Conservation (phyloP, 2,888 invertebrate genomes). For the Drosophila antonietae region DNA sequence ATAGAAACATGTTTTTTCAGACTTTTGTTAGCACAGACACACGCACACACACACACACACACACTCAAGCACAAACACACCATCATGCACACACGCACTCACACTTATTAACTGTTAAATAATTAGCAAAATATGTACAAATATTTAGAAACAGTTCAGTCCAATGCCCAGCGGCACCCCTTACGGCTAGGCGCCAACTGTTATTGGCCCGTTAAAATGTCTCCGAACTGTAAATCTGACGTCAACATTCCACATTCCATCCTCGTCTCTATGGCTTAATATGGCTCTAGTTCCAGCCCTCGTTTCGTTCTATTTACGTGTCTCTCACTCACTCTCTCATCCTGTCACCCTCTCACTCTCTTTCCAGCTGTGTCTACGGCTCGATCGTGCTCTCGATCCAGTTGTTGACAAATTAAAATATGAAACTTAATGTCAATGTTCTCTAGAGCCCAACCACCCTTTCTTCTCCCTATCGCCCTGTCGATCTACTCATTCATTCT, state of each 20-base stretch:
- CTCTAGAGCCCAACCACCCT: background rate
- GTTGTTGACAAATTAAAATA: slow-evolving; percentile 2
- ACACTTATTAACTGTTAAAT: slow-evolving; percentile 53
- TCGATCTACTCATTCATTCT: background rate
- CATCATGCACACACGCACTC: slow-evolving; percentile 25
- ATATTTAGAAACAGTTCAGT: slow-evolving; percentile 55
- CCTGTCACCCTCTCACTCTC: background rate
- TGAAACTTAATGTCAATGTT: background rate
- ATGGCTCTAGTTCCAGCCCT: background rate
- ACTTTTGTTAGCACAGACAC: slow-evolving; percentile 66
- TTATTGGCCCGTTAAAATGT: slow-evolving; percentile 20
- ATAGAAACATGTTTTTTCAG: slow-evolving; percentile 79
- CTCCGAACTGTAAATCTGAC: slow-evolving; percentile 38
- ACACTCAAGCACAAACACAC: background rate
- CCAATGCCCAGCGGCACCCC: slow-evolving; percentile 11
- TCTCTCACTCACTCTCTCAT: background rate
- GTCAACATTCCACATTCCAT: slow-evolving; percentile 32
- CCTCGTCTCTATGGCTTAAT: background rate
- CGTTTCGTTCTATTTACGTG: no score
- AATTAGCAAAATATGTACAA: slow-evolving; percentile 79
- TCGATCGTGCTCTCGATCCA: slow-evolving; percentile 86
- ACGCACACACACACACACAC: slow-evolving; percentile 12
- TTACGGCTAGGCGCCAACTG: slow-evolving; percentile 22
- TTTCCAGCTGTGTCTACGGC: background rate
- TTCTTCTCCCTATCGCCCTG: background rate